Percentiles rank a stretch among this genome's conserved stretches.
Conservation (phyloP, 2,888 invertebrate species). For the Cryptocheilus praepositus region DNA sequence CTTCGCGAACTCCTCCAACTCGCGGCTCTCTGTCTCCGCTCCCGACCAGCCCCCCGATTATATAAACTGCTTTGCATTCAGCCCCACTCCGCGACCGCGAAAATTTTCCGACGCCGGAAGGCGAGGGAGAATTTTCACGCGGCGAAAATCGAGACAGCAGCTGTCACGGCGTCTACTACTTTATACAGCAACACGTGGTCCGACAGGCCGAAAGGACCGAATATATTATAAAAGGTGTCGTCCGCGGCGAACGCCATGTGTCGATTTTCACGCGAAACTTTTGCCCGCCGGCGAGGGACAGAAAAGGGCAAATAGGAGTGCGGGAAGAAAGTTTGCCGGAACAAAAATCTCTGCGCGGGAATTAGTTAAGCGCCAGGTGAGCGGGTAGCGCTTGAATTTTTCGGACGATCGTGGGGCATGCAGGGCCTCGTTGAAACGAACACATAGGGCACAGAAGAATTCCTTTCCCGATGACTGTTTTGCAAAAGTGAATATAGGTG, state of each 20-base stretch:
- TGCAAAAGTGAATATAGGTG: too few species aligned
- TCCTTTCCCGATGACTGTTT: too few species aligned
- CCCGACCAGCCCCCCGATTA: slow-evolving; percentile 5
- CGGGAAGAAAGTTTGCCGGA: too few species aligned
- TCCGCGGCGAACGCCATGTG: slow-evolving; percentile 43
- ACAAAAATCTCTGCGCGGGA: background rate
- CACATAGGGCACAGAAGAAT: too few species aligned
- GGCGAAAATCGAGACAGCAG: slow-evolving; percentile 47
- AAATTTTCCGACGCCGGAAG: slow-evolving; percentile 25
- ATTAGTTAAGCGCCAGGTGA: too few species aligned
- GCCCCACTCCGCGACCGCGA: slow-evolving; percentile 21
- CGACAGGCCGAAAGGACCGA: slow-evolving; percentile 52
- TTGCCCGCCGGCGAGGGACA: too few species aligned
- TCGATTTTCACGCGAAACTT: slow-evolving; percentile 31
- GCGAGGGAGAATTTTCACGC: slow-evolving; percentile 44
- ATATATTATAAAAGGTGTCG: slow-evolving; percentile 50
- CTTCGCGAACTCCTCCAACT: too few species aligned
- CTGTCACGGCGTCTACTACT: slow-evolving; percentile 50
- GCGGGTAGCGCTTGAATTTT: too few species aligned
- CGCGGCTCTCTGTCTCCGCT: background rate
- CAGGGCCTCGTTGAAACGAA: too few species aligned
- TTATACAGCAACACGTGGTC: slow-evolving; percentile 66
- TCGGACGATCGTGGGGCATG: too few species aligned
- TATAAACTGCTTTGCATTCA: slow-evolving; percentile 52
- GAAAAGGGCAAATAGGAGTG: too few species aligned